Evolutionary conservation across 35 echinoderm and acorn worm species (phyloP), one percentile per base, ranked within the genome.

Genomic region (Heliocidaris erythrogramma): DNA sequence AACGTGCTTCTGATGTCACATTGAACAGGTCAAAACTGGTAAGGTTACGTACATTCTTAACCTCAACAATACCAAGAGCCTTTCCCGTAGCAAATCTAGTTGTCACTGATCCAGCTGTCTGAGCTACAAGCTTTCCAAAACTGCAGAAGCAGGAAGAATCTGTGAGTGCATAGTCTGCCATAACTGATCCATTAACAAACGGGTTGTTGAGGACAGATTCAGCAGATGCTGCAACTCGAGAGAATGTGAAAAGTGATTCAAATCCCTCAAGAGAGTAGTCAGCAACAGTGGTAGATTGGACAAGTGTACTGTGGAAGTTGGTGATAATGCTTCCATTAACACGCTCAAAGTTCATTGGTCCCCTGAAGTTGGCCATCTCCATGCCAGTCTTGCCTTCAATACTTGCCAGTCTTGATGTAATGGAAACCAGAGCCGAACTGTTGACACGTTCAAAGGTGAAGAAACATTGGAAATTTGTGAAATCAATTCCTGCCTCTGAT

Each of bases 361-460:
- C n/a, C 10, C 24, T 92, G 88, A 96, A 94, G 84, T 97, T 93
- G 7, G 61, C 85, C 56, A 93, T 78, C 87, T 97, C 96, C 78
- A 95, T 65, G 32, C 88, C 89, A 71, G 94, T 94, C 8, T 30
- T 49, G n/a, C 49, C 27, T 24, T 32, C 60, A 47, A 97, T 30
- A 78, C 50, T 95, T 31, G 84, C 60, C 6, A 96, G 61, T 27
- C 31, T 84, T 61, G 85, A 96, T 50, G 60, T 94, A 6, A 97
- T 27, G 60, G 94, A 95, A 47, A 94, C 89, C 47, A 47, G 71
- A 85, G 90, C 88, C 14, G 88, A 90, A 13, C 94, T 94, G 84
- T 97, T 97, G 87, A 97, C 95, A 18, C 93, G 85, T 21, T 94
- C 90, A 92, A 97, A 97, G 30, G 93, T 92, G 48, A 93, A 88